Conservation (phyloP, 2,113 vertebrate species). For the Lasiurus cinereus region DNA sequence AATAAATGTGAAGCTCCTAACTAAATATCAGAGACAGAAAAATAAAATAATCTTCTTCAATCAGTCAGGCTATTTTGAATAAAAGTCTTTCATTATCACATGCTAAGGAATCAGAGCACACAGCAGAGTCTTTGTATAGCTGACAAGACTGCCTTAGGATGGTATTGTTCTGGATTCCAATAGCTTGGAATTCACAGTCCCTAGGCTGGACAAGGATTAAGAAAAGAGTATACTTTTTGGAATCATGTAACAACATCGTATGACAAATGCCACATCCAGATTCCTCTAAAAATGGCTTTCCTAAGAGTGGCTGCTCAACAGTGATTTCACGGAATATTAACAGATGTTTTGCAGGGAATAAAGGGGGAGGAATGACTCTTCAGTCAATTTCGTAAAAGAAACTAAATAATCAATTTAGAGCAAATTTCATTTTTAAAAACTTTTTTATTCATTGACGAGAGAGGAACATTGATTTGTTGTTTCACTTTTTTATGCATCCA, state of each 20-base stretch:
- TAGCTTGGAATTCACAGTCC: background rate
- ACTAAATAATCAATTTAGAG: background rate
- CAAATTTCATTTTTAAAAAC: background rate
- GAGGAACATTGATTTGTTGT: too few relatives aligned
- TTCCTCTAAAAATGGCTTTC: background rate
- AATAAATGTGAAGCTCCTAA: background rate
- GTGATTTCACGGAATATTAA: background rate
- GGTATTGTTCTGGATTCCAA: background rate
- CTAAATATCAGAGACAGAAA: background rate
- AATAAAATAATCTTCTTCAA: background rate
- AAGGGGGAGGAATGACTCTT: background rate
- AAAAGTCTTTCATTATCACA: background rate
- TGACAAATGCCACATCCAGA: background rate
- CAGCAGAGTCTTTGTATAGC: background rate
- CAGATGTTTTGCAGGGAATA: background rate
- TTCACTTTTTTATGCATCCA: too few relatives aligned
- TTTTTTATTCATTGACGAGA: too few relatives aligned
- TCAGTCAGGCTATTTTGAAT: background rate
- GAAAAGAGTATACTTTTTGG: background rate
- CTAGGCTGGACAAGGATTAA: background rate
- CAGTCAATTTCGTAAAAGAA: background rate
- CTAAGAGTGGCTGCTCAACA: background rate
- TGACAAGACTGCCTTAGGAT: background rate
- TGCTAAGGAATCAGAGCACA: background rate
- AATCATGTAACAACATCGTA: background rate